phyloP scores from a whole-genome alignment of 1,140 invertebrate genomes.

The Apis laboriosa region DNA sequence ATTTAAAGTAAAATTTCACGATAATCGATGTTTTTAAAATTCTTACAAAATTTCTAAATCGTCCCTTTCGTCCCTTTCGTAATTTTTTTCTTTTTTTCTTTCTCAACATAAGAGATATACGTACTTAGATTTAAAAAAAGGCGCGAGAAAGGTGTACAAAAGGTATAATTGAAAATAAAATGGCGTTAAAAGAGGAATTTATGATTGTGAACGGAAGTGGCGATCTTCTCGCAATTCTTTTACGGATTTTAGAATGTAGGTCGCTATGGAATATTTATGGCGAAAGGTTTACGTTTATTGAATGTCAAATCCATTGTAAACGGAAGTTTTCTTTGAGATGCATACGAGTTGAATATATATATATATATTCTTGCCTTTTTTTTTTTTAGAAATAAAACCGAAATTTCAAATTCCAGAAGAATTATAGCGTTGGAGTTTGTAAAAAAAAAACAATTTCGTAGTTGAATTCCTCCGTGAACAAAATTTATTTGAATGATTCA shows the following conservation, averaged over 20 bases:
- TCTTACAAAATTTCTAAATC: too few species aligned
- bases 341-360: neutral
- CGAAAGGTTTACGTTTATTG: neutral
- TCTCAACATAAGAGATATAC: too few species aligned
- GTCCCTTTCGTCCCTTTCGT: too few species aligned
- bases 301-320: slow-evolving; percentile 9
- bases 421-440: neutral
- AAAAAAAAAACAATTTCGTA: too few species aligned
- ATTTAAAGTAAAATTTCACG: too few species aligned
- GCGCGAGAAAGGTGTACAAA: too few species aligned
- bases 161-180: neutral
- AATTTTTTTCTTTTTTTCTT: too few species aligned
- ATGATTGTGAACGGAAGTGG: neutral
- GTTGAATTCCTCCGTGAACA: too few species aligned
- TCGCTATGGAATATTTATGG: slow-evolving; percentile 3
- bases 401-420: neutral
- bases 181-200: too few species aligned
- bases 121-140: too few species aligned
- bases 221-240: slow-evolving; percentile 4
- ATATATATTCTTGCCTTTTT: neutral
- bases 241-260: neutral
- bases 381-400: neutral
- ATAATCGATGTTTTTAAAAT: too few species aligned
- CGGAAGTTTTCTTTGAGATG: neutral
- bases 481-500: too few species aligned